Percentiles rank a stretch among this genome's conserved stretches.
phyloP scores from a whole-genome alignment of 2,888 invertebrate species.

The Strigamia crassipes region DNA sequence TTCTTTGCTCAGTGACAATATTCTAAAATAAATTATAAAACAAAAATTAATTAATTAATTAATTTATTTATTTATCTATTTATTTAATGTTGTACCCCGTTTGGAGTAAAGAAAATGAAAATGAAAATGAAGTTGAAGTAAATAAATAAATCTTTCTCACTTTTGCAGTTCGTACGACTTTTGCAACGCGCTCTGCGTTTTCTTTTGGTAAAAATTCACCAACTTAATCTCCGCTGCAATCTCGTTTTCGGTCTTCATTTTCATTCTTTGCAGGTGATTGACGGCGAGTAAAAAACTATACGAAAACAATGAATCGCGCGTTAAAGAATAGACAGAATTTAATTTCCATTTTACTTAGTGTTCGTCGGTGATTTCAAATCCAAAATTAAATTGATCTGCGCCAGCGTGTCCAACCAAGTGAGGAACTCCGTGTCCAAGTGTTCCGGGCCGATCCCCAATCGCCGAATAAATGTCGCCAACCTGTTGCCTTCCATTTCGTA shows the following conservation, averaged over 20 bases:
- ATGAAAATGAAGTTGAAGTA: neutral
- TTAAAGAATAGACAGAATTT: no score
- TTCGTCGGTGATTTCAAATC: slow-evolving; percentile 15
- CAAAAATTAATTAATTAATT: no score
- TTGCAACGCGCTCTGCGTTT: neutral
- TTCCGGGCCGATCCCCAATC: neutral
- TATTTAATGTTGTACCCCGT: no score
- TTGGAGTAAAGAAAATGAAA: no score
- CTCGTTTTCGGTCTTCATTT: neutral
- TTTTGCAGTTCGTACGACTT: slow-evolving; percentile 7
- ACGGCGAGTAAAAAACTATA: slow-evolving; percentile 19
- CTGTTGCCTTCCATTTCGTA: slow-evolving; percentile 31
- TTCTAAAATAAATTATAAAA: neutral
- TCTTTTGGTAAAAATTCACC: neutral
- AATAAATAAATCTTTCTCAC: neutral
- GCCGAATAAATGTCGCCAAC: neutral
- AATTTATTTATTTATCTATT: no score
- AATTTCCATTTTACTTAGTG: neutral
- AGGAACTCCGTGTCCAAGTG: neutral
- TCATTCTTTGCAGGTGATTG: neutral
- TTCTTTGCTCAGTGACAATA: neutral
- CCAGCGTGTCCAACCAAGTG: neutral
- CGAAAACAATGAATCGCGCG: neutral
- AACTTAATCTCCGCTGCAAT: neutral
- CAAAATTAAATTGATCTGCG: neutral